These are phyloP conservation scores for Parnassius smintheus DNA, from an alignment of 2,888 invertebrate species.

Conservation along the genomic window DNA sequence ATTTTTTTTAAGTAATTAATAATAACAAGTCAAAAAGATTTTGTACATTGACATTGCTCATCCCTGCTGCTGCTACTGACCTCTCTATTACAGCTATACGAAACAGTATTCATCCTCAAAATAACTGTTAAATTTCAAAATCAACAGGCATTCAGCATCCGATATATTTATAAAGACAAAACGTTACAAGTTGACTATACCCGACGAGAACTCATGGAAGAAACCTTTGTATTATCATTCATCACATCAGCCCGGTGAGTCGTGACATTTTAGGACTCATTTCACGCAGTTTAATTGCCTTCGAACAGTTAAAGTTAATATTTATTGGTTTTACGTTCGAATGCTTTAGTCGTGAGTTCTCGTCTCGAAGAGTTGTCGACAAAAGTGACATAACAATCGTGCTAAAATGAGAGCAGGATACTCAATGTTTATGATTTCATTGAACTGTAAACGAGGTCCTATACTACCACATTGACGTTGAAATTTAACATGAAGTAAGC, in stretches of 20 bases:
- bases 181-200: conserved; percentile 39
- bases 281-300: conserved; percentile 17
- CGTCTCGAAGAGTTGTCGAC: conserved; percentile 37
- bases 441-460: conserved; percentile 30
- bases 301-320: conserved; percentile 14
- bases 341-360: conserved; percentile 29
- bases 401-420: conserved; percentile 44
- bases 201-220: conserved; percentile 30
- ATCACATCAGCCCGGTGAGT: conserved; percentile 4
- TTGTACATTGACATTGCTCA: conserved; percentile 17
- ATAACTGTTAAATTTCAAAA: conserved; percentile 27
- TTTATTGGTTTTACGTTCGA: conserved; percentile 24
- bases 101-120: background rate
- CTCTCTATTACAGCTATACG: background rate
- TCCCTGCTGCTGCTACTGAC: background rate
- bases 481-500: conserved; percentile 23
- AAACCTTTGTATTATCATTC: conserved; percentile 3
- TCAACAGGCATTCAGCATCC: conserved; percentile 38
- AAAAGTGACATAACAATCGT: conserved; percentile 36
- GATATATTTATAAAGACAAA: conserved; percentile 39
- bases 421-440: conserved; percentile 41
- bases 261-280: conserved; percentile 8
- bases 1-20: too few species aligned
- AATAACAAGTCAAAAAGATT: background rate
- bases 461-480: conserved; percentile 26